Evolutionary conservation across 1,140 invertebrate species (phyloP).

Genomic region (Danaus melanippus): DNA sequence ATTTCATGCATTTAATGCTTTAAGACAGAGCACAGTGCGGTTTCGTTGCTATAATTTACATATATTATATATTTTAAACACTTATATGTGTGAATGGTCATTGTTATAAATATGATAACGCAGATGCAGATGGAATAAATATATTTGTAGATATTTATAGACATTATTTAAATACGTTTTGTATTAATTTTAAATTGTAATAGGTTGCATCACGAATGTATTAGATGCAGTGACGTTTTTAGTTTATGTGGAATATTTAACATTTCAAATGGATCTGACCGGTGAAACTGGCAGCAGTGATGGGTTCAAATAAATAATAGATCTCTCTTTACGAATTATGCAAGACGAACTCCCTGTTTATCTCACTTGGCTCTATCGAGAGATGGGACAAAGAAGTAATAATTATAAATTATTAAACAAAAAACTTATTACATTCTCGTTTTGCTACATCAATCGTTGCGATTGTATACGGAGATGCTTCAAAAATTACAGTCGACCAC

Average conservation of each 20-base stretch:
- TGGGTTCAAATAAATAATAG: conserved; percentile 17
- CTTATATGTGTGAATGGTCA: conserved; percentile 2
- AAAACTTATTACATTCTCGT: too few relatives aligned
- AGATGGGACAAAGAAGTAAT: too few relatives aligned
- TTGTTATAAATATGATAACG: conserved; percentile 5
- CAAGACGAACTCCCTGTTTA: not conserved
- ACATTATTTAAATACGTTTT: conserved; percentile 42
- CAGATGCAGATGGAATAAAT: conserved; percentile 19
- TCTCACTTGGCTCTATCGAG: too few relatives aligned
- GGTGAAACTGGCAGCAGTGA: conserved; percentile 3
- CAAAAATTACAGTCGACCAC: conserved; percentile 19
- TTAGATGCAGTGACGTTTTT: conserved; percentile 32
- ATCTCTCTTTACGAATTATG: conserved; percentile 5
- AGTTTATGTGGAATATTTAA: conserved; percentile 23
- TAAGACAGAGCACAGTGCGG: conserved; percentile 30
- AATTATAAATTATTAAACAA: too few relatives aligned
- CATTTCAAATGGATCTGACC: conserved; percentile 32
- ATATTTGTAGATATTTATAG: conserved; percentile 22
- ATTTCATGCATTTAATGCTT: conserved; percentile 70
- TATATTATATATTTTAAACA: conserved; percentile 4
- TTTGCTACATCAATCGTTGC: too few relatives aligned
- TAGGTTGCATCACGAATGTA: conserved; percentile 26
- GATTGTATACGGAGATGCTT: conserved; percentile 7
- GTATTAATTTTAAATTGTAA: conserved; percentile 46
- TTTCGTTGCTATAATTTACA: conserved; percentile 6